Evolutionary conservation across 1,140 invertebrate species (phyloP).

Genomic region (Lepidotrigona ventralis): DNA sequence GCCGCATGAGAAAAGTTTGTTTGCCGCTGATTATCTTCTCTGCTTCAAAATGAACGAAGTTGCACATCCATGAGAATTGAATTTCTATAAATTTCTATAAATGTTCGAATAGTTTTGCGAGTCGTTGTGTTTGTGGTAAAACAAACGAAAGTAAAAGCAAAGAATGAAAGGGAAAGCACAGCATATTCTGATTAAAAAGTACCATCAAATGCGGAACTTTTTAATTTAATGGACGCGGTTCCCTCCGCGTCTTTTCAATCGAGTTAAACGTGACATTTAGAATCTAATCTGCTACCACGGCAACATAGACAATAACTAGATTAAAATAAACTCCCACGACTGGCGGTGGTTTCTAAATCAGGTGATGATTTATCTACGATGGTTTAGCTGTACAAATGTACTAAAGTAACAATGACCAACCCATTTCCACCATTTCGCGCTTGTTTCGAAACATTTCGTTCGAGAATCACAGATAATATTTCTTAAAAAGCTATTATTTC

Average conservation of each 20-base stretch:
- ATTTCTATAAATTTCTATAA: too few relatives aligned
- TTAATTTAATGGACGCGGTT: conserved; percentile 1
- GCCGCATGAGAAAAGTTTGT: not conserved
- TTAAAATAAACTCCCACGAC: not conserved
- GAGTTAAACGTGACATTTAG: not conserved
- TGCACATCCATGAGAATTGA: too few relatives aligned
- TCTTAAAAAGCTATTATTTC: not conserved
- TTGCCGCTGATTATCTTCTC: too few relatives aligned
- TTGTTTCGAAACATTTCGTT: too few relatives aligned
- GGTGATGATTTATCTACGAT: too few relatives aligned
- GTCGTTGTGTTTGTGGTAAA: not conserved
- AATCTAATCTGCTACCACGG: not conserved
- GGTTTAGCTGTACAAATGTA: too few relatives aligned
- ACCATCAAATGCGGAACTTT: conserved; percentile 23
- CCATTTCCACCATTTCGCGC: too few relatives aligned
- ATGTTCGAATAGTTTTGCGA: not conserved
- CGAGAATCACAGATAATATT: not conserved
- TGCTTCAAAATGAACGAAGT: too few relatives aligned
- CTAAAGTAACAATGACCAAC: too few relatives aligned
- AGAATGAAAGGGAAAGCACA: not conserved
- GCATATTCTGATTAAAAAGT: not conserved
- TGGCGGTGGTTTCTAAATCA: not conserved
- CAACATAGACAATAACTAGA: not conserved
- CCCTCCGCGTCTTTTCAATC: not conserved
- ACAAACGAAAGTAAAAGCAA: too few relatives aligned